Base-by-base conservation (phyloP, 1,140 invertebrate species). In the Pseudomyrmex concolor region DNA sequence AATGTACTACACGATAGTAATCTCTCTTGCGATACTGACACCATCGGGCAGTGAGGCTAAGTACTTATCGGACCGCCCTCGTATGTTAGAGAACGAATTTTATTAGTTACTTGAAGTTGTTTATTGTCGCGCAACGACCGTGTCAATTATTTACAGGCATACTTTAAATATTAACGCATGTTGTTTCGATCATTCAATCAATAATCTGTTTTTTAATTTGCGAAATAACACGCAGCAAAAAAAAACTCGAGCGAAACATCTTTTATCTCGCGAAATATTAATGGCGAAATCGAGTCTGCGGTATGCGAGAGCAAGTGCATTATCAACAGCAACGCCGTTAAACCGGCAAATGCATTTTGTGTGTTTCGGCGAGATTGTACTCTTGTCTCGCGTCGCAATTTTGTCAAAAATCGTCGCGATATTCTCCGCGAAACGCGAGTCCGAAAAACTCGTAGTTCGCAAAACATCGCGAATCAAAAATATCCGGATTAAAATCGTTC, bases 331-430 rank as follows among this genome's bases (percentile, higher is more conserved):
- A 55, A 76, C 85, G 62, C 48, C 83, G 57, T 85, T 88, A 67
- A 78, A 85, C 54, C 51, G 15, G 83, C 59, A 88, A 88, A 88
- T 88, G 86, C 76, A 60, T 88, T 88, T 88, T 83, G 87, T 88
- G 43, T 88, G 77, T 85, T 63, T 74, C 34, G 54, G 63, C 4
- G 74, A n/a, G 77, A 80, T 66, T 80, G 48, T 25, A 72, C 17
- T 50, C 19, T 13, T 9, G 13, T 80, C 66, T 83, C 57, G 51
- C 17, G 34, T 62, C 57, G 57, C 43, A 19, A 76, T 76, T 51
- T 60, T 59, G 22, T 50, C 19, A 51, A n/a, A 78, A 78, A 12
- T 78, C 64, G 64, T 8, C 2, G 51, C 10, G 19, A 59, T 70
- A 78, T 68, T 78, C 54, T 78, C 34, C 51, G 43, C 63, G 50